Percentiles rank a stretch among this genome's conserved stretches.
These are phyloP conservation scores for Andrena cerasifolii DNA, from an alignment of 1,140 invertebrate species.

Conservation along the genomic window DNA sequence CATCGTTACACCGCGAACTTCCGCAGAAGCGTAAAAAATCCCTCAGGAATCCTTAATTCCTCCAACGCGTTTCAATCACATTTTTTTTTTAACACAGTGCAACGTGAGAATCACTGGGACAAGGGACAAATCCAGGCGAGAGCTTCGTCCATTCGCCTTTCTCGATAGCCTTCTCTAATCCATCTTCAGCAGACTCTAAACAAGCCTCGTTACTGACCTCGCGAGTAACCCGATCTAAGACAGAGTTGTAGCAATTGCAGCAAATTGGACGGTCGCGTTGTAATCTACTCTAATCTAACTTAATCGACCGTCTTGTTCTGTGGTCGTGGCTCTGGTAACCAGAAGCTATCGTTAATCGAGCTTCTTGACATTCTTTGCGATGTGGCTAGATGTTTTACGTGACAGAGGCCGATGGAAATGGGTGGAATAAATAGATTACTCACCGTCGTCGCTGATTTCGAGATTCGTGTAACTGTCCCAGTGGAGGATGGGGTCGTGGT, in stretches of 20 bases:
- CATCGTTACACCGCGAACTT: background rate
- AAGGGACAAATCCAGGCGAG: background rate
- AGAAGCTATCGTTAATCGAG: background rate
- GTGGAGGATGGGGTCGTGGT: constrained; percentile 88
- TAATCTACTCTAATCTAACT: constrained; percentile 50
- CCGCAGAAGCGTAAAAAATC: background rate
- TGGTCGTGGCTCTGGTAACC: constrained; percentile 1
- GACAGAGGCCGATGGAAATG: too few species aligned
- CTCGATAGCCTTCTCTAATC: background rate
- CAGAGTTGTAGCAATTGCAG: constrained; percentile 29
- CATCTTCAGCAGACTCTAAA: background rate
- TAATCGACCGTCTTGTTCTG: constrained; percentile 28
- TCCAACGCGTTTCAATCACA: background rate
- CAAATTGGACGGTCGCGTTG: constrained; percentile 48
- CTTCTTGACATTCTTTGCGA: constrained; percentile 33
- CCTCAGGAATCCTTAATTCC: background rate
- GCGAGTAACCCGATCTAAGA: constrained; percentile 28
- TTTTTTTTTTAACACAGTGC: too few species aligned
- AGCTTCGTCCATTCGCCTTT: background rate
- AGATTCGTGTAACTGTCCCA: constrained; percentile 94
- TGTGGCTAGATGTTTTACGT: too few species aligned
- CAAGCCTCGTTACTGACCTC: constrained; percentile 18
- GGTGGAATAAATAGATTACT: constrained; percentile 55
- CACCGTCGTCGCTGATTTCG: constrained; percentile 83
- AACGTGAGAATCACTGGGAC: background rate